Conservation (phyloP, 2,888 invertebrate genomes). For the Campoplex capitator region DNA sequence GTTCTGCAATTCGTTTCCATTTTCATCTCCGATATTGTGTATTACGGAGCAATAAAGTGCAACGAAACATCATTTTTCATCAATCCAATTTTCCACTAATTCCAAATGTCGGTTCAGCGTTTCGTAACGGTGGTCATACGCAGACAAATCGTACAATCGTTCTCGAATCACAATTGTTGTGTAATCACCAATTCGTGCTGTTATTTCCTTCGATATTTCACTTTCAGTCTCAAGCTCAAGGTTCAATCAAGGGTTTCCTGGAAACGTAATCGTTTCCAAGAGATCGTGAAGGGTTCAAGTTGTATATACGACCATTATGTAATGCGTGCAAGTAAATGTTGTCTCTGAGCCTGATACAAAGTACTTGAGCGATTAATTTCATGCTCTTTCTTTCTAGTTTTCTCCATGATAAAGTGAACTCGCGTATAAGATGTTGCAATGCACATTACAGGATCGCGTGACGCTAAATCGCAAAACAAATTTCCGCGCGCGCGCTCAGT, state of each 20-base stretch:
- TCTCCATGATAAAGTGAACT: neutral
- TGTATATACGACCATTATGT: neutral
- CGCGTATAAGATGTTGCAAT: slow-evolving; percentile 15
- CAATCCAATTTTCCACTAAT: neutral
- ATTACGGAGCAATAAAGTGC: slow-evolving; percentile 70
- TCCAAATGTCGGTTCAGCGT: slow-evolving; percentile 19
- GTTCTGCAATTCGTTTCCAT: slow-evolving; percentile 68
- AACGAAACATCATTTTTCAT: slow-evolving; percentile 66
- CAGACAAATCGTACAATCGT: neutral
- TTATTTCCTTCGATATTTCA: slow-evolving; percentile 11
- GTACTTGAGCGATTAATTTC: neutral
- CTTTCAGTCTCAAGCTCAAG: slow-evolving; percentile 14
- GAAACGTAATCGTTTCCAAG: neutral
- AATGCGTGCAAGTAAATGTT: neutral
- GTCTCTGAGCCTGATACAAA: neutral
- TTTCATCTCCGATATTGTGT: slow-evolving; percentile 61
- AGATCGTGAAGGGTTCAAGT: neutral
- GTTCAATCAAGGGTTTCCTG: neutral
- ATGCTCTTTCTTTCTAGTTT: slow-evolving; percentile 22
- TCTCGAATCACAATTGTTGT: neutral
- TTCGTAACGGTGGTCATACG: neutral
- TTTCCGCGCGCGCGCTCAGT: slow-evolving; percentile 43
- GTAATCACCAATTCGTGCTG: neutral
- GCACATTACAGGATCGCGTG: slow-evolving; percentile 52
- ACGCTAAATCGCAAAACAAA: slow-evolving; percentile 44